Base-by-base conservation (phyloP, 2,888 invertebrate species). In the Lepidochitona cinerea region DNA sequence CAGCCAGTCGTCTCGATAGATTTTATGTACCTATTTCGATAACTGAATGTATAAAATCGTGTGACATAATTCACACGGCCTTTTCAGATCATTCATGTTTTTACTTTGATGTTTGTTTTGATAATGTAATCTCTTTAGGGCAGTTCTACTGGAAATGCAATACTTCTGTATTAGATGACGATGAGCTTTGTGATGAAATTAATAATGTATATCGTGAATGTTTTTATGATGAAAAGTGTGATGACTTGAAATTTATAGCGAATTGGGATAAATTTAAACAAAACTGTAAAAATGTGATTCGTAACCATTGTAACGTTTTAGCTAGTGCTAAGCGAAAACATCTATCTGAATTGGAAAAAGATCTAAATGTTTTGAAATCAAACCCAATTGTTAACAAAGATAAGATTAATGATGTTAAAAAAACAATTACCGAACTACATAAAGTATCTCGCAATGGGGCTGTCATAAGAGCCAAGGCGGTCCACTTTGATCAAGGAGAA, bases 41-140 rank as follows among this genome's bases (percentile, higher is more conserved):
- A 26, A 4, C 14, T 4, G 26, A 29, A 1, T 29, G 29, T 59
- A 32, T 59, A 59, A 29, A 23, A 14, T 14, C 14, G 4, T 23
- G 26, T 59, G 29, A 59, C 29, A 32, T 26, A 23, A 9, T 29
- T 14, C 59, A 59, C 29, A 32, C 29, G 26, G 23, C 59, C 2
- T 59, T 59, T 59, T 59, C 59, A 29, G 59, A 59, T 29, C 59
- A 59, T 4, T 59, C 59, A 32, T 59, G 59, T 59, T 59, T 59
- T 18, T 59, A 23, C 29, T 7, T 29, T 59, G 59, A 59, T 59
- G 26, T 59, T 9, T 29, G 12, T 59, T 59, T 59, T 59, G 32
- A 59, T 23, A 32, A 59, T 59, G 59, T 59, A 4, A 59, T 59
- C 29, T 59, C 59, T 14, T 59, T 4, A 32, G 59, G 59, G 4